Base-by-base conservation (phyloP, 2,113 vertebrate species). In the Pionites leucogaster region DNA sequence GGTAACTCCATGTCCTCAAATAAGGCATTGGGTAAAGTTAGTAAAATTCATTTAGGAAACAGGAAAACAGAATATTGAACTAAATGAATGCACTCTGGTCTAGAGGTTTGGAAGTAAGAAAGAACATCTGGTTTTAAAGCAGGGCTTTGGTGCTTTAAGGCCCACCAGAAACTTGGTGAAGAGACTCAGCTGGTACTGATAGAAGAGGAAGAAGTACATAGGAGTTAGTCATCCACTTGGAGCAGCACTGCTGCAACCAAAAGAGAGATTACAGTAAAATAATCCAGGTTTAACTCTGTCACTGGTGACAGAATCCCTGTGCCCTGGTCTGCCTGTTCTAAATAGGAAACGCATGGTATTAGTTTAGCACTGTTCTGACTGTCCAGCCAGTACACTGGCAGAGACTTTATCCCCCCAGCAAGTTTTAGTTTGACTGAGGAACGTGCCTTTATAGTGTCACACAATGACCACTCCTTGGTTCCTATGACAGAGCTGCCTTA, bases 371-470 rank as follows among this genome's bases (percentile, higher is more conserved):
- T 59, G 28, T 46, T 57, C 35, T 37, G 64, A 46, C 25, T 18
- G 10, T 27, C 47, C 65, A 39, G 27, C 33, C 42, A 50, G 39
- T 53, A 20, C 20, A 46, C 31, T 92, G 69, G 16, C 41, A 83
- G 44, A 14, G 37, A 13, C 37, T 77, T 33, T 14, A 17, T 67
- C 15, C 11, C 13, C 28, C 18, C 1, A 11, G 1, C 5, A 28
- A 28, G 13, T 39, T 74, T 60, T 31, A 52, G 14, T 22, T n/a
- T 52, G 70, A 13, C 20, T 75, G 63, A 76, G 64, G 70, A 85
- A 35, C 0, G 2, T 62, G 39, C 55, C 23, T 82, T 91, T 70
- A 63, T 72, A 77, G 39, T 0, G 0, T 29, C 39, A 37, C 23
- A 9, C 11, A 29, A 11, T 31, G 52, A 5, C 22, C 12, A 17